phyloP scores from a whole-genome alignment of 2,888 invertebrate species.

The Cheilosia grossa region DNA sequence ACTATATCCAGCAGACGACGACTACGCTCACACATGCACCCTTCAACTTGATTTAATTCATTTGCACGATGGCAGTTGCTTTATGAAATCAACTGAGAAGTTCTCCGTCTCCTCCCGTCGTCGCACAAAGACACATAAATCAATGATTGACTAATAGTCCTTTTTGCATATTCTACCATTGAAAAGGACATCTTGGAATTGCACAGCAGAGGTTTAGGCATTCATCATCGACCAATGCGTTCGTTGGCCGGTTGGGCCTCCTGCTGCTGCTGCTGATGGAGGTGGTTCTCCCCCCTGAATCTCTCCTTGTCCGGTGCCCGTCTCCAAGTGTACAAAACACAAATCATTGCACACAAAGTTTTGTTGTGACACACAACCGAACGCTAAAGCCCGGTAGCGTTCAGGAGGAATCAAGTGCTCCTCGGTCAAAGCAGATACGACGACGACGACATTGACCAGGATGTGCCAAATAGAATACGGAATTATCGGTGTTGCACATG shows the following conservation, averaged over 20 bases:
- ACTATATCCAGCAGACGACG: constrained; percentile 23
- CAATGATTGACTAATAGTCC: constrained; percentile 75
- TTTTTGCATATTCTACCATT: constrained; percentile 71
- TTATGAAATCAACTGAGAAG: constrained; percentile 72
- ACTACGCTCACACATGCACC: constrained; percentile 54
- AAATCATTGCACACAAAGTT: constrained; percentile 69
- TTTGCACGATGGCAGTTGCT: constrained; percentile 69
- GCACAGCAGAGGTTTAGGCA: constrained; percentile 61
- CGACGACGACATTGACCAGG: constrained; percentile 59
- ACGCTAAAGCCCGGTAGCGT: neutral
- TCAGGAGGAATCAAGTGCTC: constrained; percentile 36
- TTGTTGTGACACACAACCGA: constrained; percentile 44
- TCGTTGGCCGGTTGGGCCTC: constrained; percentile 19
- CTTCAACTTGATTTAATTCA: constrained; percentile 73
- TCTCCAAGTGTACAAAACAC: constrained; percentile 66
- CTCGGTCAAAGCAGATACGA: constrained; percentile 21
- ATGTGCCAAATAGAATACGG: constrained; percentile 69
- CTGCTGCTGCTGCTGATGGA: constrained; percentile 5
- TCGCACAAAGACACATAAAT: constrained; percentile 67
- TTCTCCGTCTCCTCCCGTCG: constrained; percentile 41
- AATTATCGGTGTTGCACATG: constrained; percentile 69
- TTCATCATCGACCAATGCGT: constrained; percentile 70
- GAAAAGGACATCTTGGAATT: constrained; percentile 70
- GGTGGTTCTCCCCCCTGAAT: neutral
- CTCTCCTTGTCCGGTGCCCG: constrained; percentile 21